phyloP scores from a whole-genome alignment of 23 tunicate genomes.

The Pegea sp. region DNA sequence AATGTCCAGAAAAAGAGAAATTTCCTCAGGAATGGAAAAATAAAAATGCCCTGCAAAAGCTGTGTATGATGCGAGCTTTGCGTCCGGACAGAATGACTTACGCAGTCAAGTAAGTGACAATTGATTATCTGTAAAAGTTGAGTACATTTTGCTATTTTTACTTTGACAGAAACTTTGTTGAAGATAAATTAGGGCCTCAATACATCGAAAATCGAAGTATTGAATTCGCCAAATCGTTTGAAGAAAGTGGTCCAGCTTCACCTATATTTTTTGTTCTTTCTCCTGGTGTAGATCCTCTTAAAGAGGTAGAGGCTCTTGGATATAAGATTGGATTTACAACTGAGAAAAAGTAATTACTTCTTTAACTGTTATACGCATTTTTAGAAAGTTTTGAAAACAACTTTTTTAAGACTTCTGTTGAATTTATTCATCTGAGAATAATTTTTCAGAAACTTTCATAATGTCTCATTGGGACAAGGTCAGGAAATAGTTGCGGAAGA shows the following conservation, averaged over 20 bases:
- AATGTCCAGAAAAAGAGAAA: constrained; percentile 98
- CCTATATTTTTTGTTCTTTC: constrained; percentile 99
- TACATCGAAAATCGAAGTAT: constrained; percentile 84
- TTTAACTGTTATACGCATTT: background rate
- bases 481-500: constrained; percentile 99
- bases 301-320: constrained; percentile 98
- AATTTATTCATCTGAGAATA: too few relatives aligned
- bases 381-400: background rate
- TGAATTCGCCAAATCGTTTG: constrained; percentile 87
- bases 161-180: constrained; percentile 20
- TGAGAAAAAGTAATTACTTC: constrained; percentile 45
- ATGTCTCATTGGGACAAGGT: constrained; percentile 98
- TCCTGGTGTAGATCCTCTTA: constrained; percentile 96
- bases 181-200: constrained; percentile 68
- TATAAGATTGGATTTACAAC: constrained; percentile 89
- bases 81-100: constrained; percentile 99
- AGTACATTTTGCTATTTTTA: too few relatives aligned
- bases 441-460: constrained; percentile 97
- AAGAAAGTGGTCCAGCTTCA: constrained; percentile 92
- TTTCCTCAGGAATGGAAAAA: constrained; percentile 99
- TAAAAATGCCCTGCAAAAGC: constrained; percentile 80
- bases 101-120: constrained; percentile 67
- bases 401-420: too few relatives aligned
- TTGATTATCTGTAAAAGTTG: background rate
- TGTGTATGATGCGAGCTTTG: constrained; percentile 97